A percentile compares a stretch with the other conserved stretches of the same genome.
These are phyloP conservation scores for Zeuzera pyrina DNA, from an alignment of 2,888 invertebrate genomes.

Conservation along the genomic window DNA sequence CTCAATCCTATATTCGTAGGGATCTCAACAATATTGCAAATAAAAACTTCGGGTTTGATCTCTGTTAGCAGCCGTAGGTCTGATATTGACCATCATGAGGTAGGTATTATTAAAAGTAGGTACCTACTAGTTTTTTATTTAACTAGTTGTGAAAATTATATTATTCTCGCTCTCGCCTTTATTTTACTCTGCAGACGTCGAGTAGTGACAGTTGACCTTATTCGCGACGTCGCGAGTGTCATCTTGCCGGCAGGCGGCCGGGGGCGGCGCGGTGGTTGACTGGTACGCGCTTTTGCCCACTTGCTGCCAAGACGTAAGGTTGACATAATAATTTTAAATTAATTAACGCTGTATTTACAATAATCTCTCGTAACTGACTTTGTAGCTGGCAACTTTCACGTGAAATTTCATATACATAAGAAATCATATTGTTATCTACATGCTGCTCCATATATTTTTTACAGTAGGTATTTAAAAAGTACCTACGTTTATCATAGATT, in stretches of 20 bases:
- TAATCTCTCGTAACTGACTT: neutral
- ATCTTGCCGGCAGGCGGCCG: slow-evolving; percentile 39
- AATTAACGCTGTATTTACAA: too few species aligned
- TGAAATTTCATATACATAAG: neutral
- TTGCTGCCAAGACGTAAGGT: slow-evolving; percentile 38
- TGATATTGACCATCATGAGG: too few species aligned
- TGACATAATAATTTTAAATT: slow-evolving; percentile 24
- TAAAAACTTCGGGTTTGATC: too few species aligned
- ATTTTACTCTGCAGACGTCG: too few species aligned
- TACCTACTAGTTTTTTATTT: too few species aligned
- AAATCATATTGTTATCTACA: neutral
- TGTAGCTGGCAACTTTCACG: neutral
- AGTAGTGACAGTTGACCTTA: slow-evolving; percentile 48
- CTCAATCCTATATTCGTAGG: too few species aligned
- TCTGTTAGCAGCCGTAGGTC: too few species aligned
- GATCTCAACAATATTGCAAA: too few species aligned
- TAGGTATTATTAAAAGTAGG: too few species aligned
- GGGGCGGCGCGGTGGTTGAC: slow-evolving; percentile 50
- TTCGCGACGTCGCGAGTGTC: slow-evolving; percentile 68
- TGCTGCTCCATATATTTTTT: neutral
- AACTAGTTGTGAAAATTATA: too few species aligned
- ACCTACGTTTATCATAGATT: too few species aligned
- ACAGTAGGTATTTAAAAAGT: neutral
- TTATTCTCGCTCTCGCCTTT: too few species aligned
- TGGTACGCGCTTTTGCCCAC: slow-evolving; percentile 54